phyloP scores from a whole-genome alignment of 1,140 invertebrate species.

The Drosophila lacertosa region DNA sequence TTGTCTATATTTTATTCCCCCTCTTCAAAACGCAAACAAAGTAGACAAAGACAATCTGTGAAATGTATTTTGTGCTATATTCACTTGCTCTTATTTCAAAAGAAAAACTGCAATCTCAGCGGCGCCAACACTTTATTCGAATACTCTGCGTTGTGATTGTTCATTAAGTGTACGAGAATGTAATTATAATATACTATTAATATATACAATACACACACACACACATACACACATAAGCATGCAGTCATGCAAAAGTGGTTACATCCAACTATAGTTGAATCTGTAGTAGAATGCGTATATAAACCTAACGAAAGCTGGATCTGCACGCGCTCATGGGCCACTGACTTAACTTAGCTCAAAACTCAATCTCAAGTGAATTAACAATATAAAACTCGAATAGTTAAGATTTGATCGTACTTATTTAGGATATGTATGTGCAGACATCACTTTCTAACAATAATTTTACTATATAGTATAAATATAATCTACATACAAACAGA shows the following conservation, averaged over 20 bases:
- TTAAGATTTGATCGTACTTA: conserved; percentile 52
- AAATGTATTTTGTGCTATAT: conserved; percentile 54
- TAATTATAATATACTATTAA: conserved; percentile 40
- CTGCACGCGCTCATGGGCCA: conserved; percentile 10
- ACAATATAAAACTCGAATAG: conserved; percentile 39
- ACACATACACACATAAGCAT: conserved; percentile 31
- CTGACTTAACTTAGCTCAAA: conserved; percentile 39
- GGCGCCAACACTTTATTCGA: conserved; percentile 67
- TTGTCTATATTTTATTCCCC: conserved; percentile 62
- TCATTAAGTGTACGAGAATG: conserved; percentile 77
- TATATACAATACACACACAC: conserved; percentile 35
- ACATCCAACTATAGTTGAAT: no score
- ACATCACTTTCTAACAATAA: conserved; percentile 47
- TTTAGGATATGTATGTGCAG: conserved; percentile 11
- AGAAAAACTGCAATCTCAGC: conserved; percentile 54
- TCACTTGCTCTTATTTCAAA: conserved; percentile 49
- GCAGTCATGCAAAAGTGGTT: no score
- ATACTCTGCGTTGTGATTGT: conserved; percentile 84
- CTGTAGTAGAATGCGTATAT: conserved; percentile 23
- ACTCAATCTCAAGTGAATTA: conserved; percentile 41
- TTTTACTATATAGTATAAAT: conserved; percentile 25
- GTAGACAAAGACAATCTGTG: conserved; percentile 73
- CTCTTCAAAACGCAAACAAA: conserved; percentile 46
- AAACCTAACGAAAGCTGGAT: conserved; percentile 14
- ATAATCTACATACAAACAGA: background rate